Base-by-base conservation (phyloP, 2,113 vertebrate genomes). In the Daboia siamensis region DNA sequence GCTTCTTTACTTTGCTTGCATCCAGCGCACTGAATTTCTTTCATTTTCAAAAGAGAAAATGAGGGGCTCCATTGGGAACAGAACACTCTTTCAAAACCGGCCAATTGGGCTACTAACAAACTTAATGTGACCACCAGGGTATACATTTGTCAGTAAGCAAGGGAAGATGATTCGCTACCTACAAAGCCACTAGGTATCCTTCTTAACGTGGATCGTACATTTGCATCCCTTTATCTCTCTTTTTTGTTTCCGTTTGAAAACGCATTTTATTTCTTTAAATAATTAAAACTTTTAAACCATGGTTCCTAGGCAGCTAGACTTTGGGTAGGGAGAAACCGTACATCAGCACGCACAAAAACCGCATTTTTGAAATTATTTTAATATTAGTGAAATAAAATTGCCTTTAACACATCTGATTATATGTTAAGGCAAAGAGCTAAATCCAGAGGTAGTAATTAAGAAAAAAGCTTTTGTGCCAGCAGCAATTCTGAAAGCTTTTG, bases 331-430 rank as follows among this genome's bases (percentile, higher is more conserved):
- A 39, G 69, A 92, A 92, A 52, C 33, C 15, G 46, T 86, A 57
- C 88, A 93, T 93, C 61, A 93, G 74, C 23, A 44, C 86, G 88
- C 88, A 90, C 26, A 93, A 93, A 93, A 64, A 57, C 46, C 26
- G 23, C 69, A 84, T 93, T 93, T 93, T 93, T 54, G 52, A 93
- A 93, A 93, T 44, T 86, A 48, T 39, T 93, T 93, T 90, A 90
- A 90, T 93, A 93, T 93, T 90, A 93, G 92, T 90, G 92, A 90
- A 90, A 93, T 93, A 90, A 93, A 92, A 93, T 90, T 93, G 86
- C 92, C 46, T 93, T 93, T 90, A 93, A 93, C 80, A 93, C 88
- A 86, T 54, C 55, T 86, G 92, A 93, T 85, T 92, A 86, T 59
- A 85, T 80, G 69, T 93, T 93, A 90, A 90, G 74, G 74, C 74